Evolutionary conservation across 2,113 vertebrate genomes (phyloP), one percentile per base, ranked within the genome.

Genomic region (Pollachius pollachius): DNA sequence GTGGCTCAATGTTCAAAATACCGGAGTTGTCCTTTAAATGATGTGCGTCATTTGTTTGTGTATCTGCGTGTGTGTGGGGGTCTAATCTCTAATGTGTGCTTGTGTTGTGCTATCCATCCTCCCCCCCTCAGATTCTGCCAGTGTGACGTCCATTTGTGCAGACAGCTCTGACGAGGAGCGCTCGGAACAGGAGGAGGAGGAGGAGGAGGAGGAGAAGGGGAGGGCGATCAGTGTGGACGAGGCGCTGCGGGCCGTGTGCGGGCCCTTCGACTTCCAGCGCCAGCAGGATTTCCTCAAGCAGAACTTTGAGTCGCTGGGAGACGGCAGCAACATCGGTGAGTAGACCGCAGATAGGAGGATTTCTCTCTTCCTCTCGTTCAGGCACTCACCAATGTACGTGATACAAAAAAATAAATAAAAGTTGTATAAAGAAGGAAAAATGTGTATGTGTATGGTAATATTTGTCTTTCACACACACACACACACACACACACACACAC

Each of bases 251-350:
- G 89, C 92, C 23, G 89, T 94, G 52, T 92, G 90, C 1, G 86
- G 54, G 16, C 84, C 81, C 0, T 89, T 87, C 0, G 92, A 94
- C 80, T 85, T 84, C 71, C 8, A 68, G 25, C 5, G 67, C 30
- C 66, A 48, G n/a, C 93, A 94, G 52, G 92, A 92, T 70, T 95
- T 96, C 86, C 92, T 95, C 56, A 94, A 90, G 81, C 91, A 87
- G 78, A 94, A 95, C 88, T 96, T 95, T 87, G 94, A 93, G 86
- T 94, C 86, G 0, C 84, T 96, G 79, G 87, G 89, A 5, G 86
- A 86, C 16, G 41, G 70, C 80, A 79, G 70, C 67, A 74, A n/a
- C 67, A 52, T 56, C 19, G 88, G 92, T 93, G 82, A 9, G 12
- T 7, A 48, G 41, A 48, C 41, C 41, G 9, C 8, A 48, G 41